Percentiles rank a stretch among this genome's conserved stretches.
These are phyloP conservation scores for Bhutanitis thaidina DNA, from an alignment of 2,888 invertebrate species.

Conservation along the genomic window DNA sequence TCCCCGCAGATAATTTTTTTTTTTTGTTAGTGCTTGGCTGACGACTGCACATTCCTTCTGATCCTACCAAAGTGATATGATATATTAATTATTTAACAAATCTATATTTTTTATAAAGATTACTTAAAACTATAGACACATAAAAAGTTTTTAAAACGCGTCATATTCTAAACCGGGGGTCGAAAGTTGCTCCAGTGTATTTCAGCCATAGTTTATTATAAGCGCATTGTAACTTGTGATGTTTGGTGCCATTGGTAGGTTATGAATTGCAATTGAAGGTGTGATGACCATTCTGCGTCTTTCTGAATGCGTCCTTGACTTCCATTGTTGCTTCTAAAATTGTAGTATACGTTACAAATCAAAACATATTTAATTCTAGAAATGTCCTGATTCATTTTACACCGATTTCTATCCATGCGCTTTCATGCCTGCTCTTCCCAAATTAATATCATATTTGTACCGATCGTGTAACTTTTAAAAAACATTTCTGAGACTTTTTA, in stretches of 20 bases:
- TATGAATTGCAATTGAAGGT: slow-evolving; percentile 64
- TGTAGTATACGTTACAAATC: slow-evolving; percentile 25
- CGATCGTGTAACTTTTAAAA: too few species aligned
- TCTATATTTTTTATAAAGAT: slow-evolving; percentile 15
- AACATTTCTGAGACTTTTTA: too few species aligned
- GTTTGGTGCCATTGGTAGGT: slow-evolving; percentile 79
- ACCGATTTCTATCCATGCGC: neutral
- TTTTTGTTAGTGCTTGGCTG: neutral
- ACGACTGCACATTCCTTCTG: neutral
- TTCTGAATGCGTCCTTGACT: slow-evolving; percentile 60
- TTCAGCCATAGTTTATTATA: slow-evolving; percentile 36
- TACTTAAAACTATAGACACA: slow-evolving; percentile 2
- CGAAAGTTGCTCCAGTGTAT: slow-evolving; percentile 24
- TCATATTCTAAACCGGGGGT: slow-evolving; percentile 6
- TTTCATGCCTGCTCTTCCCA: too few species aligned
- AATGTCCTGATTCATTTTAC: neutral
- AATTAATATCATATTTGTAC: too few species aligned
- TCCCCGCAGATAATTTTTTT: neutral
- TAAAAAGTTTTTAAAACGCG: slow-evolving; percentile 1
- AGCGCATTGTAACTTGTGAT: slow-evolving; percentile 78
- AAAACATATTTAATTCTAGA: slow-evolving; percentile 23
- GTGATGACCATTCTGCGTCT: slow-evolving; percentile 56
- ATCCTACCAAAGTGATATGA: slow-evolving; percentile 1
- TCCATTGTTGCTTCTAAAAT: slow-evolving; percentile 65
- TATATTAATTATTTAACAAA: slow-evolving; percentile 7